Base-by-base conservation (phyloP, 23 tunicate species). In the Oikopleura vanhoeffeni region DNA sequence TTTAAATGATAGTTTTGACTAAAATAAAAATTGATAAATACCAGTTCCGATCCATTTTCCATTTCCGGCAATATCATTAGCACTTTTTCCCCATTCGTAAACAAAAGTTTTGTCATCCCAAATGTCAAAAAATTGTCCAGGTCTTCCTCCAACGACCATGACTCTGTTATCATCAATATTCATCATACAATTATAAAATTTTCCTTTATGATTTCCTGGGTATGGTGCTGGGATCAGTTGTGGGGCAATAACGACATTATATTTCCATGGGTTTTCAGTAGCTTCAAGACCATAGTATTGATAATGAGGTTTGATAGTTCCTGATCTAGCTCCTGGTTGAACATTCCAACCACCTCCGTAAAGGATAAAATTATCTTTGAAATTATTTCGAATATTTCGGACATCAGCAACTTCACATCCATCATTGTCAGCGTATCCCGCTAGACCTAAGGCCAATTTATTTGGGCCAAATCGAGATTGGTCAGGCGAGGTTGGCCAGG, bases 21-120 rank as follows among this genome's bases (percentile, higher is more conserved):
- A 49, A 49, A 49, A 49, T 49, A 49, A 49, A 49, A 49, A 49
- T 49, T 8, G 64, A 8, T 49, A 49, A 13, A 24, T 49, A 49
- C 64, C 64, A 49, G 64, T 49, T 49, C 64, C 79, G 38, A 71
- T 71, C 79, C 79, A 71, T 32, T 71, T 71, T 71, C 79, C 79
- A 13, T 30, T 30, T 30, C 35, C 79, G 2, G 2, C 79, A 38
- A 71, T 32, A 13, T 30, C 79, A 3, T 28, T 4, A 2, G 79
- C 34, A 2, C 32, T 30, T 38, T 71, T 30, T 18, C 35, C 79
- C 79, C 79, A 71, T 32, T 71, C 34, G 32, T 71, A 71, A 18
- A 71, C 79, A 30, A 13, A 71, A 3, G 79, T 71, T 32, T 71
- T 71, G 79, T 71, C 79, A 30, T 71, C 79, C 27, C 27, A 71